Evolutionary conservation across 2,888 invertebrate species (phyloP).

Genomic region (Drosophila histrio): DNA sequence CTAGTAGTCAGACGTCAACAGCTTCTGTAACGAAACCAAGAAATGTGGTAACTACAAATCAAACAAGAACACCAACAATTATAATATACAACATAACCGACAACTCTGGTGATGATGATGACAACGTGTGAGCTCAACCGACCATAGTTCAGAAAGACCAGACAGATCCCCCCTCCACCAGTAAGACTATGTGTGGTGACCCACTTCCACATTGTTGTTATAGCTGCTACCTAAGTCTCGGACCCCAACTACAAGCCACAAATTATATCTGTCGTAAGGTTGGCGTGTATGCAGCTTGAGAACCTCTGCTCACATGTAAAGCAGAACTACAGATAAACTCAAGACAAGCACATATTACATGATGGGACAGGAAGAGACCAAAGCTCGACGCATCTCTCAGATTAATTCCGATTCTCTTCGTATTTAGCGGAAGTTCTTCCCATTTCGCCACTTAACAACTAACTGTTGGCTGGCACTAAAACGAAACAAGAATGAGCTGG

Average conservation of each 20-base stretch:
- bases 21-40: constrained; percentile 54
- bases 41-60: constrained; percentile 74
- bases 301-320: constrained; percentile 33
- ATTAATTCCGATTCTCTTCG: constrained; percentile 15
- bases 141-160: constrained; percentile 19
- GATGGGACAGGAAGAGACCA: constrained; percentile 21
- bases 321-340: constrained; percentile 12
- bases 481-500: background rate
- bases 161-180: background rate
- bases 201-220: constrained; percentile 41
- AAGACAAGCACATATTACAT: background rate
- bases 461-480: background rate
- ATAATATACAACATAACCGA: constrained; percentile 44
- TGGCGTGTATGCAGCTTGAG: constrained; percentile 29
- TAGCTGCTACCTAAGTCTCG: constrained; percentile 30
- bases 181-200: constrained; percentile 32
- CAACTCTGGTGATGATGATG: constrained; percentile 25
- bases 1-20: constrained; percentile 36
- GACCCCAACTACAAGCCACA: constrained; percentile 17
- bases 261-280: constrained; percentile 22
- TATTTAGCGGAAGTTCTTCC: constrained; percentile 49
- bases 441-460: constrained; percentile 32
- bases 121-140: constrained; percentile 14
- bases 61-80: constrained; percentile 66
- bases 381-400: constrained; percentile 2